Percentiles rank a stretch among this genome's conserved stretches.
These are phyloP conservation scores for Chaetodon auriga DNA, from an alignment of 2,113 vertebrate genomes.

Conservation along the genomic window DNA sequence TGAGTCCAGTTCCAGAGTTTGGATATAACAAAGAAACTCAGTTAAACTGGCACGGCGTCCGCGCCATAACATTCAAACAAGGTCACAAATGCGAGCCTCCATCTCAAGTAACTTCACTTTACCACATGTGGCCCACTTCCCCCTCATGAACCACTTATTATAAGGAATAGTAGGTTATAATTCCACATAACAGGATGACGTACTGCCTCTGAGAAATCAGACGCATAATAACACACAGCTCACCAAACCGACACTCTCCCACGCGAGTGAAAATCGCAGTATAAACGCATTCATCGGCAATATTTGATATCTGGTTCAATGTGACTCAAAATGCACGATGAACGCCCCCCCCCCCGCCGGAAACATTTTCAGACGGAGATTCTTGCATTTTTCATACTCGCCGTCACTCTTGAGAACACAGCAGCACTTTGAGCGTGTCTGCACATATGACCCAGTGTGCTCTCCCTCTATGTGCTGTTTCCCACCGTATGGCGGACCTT, in stretches of 20 bases:
- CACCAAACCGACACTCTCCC: constrained; percentile 5
- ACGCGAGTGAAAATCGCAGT: background rate
- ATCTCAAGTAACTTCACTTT: constrained; percentile 60
- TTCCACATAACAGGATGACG: constrained; percentile 39
- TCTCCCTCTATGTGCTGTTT: constrained; percentile 24
- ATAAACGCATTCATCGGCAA: constrained; percentile 14
- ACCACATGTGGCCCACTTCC: constrained; percentile 71
- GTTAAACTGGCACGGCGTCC: constrained; percentile 28
- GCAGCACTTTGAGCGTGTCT: constrained; percentile 12
- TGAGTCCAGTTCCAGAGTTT: constrained; percentile 72
- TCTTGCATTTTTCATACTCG: constrained; percentile 30
- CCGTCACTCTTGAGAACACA: constrained; percentile 16
- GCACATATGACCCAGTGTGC: constrained; percentile 61
- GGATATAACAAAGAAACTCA: constrained; percentile 61
- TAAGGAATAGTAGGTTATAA: constrained; percentile 45
- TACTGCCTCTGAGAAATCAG: constrained; percentile 24
- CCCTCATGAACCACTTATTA: constrained; percentile 35
- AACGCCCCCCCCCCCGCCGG: background rate
- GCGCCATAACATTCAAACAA: constrained; percentile 57
- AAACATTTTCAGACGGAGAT: constrained; percentile 31
- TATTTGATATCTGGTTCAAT: constrained; percentile 23
- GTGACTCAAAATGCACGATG: background rate
- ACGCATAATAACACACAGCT: constrained; percentile 19
- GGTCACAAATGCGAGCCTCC: constrained; percentile 54
- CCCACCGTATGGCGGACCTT: constrained; percentile 15